These are phyloP conservation scores for Ophion slaviceki DNA, from an alignment of 2,888 invertebrate genomes.

Conservation along the genomic window DNA sequence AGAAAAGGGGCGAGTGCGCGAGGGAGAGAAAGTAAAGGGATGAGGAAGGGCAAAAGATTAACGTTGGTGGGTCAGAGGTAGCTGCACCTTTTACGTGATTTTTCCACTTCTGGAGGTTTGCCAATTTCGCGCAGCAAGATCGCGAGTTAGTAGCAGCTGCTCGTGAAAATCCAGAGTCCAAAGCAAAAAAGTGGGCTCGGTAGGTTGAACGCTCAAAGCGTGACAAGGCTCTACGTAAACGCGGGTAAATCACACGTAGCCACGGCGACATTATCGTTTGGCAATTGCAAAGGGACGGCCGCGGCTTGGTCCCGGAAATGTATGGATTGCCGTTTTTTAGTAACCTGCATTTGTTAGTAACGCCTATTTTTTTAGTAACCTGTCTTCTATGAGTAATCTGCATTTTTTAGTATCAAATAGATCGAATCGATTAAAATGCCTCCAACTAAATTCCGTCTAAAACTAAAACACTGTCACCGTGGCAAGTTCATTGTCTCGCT, in stretches of 20 bases:
- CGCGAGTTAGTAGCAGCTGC: conserved; percentile 57
- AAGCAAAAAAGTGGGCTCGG: conserved; percentile 9
- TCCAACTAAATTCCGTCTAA: not conserved
- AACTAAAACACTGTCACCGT: not conserved
- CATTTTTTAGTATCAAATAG: not conserved
- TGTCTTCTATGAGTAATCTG: not conserved
- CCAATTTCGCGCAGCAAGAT: conserved; percentile 71
- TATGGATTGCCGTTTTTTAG: not conserved
- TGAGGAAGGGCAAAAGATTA: conserved; percentile 46
- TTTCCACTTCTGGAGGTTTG: conserved; percentile 76
- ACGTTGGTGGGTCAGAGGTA: conserved; percentile 26
- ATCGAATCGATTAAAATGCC: not conserved
- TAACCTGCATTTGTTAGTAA: not conserved
- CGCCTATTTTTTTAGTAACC: not conserved
- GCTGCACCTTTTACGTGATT: conserved; percentile 61
- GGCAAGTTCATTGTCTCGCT: conserved; percentile 6
- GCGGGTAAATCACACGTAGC: conserved; percentile 29
- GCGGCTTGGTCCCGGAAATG: not conserved
- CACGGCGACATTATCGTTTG: conserved; percentile 27
- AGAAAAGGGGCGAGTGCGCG: not conserved
- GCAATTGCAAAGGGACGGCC: conserved; percentile 3
- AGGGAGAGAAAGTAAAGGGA: conserved; percentile 3
- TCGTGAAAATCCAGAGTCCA: conserved; percentile 48
- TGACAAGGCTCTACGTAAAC: conserved; percentile 30
- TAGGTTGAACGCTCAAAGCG: conserved; percentile 13